These are phyloP conservation scores for Vulpes lagopus DNA, from an alignment of 2,113 vertebrate species.

Conservation along the genomic window DNA sequence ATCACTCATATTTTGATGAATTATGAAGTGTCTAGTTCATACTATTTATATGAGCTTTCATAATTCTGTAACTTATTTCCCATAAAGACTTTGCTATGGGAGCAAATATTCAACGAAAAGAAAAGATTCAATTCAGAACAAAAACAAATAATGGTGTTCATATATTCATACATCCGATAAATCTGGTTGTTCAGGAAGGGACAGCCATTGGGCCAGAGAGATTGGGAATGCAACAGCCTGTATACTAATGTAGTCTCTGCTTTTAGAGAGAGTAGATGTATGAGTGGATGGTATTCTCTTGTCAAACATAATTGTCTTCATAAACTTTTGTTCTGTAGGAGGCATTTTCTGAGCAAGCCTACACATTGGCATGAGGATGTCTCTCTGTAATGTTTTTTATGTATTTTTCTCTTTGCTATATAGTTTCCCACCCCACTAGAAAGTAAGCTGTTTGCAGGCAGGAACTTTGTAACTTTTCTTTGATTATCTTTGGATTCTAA, in stretches of 20 bases:
- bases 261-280: background rate
- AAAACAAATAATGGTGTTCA: background rate
- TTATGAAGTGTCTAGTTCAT: background rate
- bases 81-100: background rate
- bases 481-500: background rate
- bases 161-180: background rate
- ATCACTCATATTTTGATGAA: background rate
- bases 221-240: rapidly evolving
- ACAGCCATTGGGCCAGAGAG: background rate
- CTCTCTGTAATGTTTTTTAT: background rate
- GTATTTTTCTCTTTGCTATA: background rate
- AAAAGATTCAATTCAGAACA: background rate
- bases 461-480: background rate
- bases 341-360: background rate
- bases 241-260: background rate
- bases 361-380: background rate
- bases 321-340: background rate
- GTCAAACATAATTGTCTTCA: background rate
- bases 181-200: background rate
- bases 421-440: background rate
- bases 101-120: background rate
- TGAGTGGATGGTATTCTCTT: background rate
- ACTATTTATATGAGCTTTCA: background rate
- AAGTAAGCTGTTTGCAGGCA: background rate
- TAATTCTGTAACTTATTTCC: background rate